These are phyloP conservation scores for Melanotaenia nigrans DNA, from an alignment of 2,797 vertebrate species.

Conservation along the genomic window DNA sequence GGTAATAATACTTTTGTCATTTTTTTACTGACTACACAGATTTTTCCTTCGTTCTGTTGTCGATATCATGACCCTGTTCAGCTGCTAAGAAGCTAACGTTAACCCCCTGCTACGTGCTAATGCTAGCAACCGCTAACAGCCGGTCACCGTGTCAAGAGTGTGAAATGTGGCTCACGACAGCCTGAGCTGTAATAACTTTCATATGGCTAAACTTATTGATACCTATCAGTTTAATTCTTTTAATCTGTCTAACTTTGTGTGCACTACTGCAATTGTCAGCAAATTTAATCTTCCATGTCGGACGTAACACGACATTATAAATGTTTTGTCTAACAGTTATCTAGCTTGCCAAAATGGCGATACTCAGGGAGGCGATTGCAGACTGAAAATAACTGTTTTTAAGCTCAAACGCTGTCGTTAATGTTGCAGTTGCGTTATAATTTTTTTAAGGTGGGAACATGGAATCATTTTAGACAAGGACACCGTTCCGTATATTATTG, in stretches of 20 bases:
- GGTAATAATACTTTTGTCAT: rapidly evolving
- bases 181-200: constrained; percentile 27
- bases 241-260: neutral
- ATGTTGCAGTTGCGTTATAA: neutral
- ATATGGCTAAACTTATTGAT: neutral
- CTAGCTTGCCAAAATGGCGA: constrained; percentile 83
- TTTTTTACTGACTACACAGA: neutral
- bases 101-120: constrained; percentile 31
- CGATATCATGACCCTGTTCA: constrained; percentile 11
- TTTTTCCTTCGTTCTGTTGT: neutral
- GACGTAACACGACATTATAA: constrained; percentile 12
- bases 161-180: constrained; percentile 24
- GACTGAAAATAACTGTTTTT: constrained; percentile 67
- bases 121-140: constrained; percentile 41
- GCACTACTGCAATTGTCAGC: neutral
- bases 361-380: constrained; percentile 77
- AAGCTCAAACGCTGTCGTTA: constrained; percentile 12
- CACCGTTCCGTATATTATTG: neutral
- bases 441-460: neutral
- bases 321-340: constrained; percentile 54
- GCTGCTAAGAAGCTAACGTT: constrained; percentile 2
- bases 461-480: neutral
- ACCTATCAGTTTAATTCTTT: neutral
- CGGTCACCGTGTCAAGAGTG: constrained; percentile 53
- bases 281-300: neutral